Evolutionary conservation across 1,140 invertebrate species (phyloP).

Genomic region (Drosophila nannoptera): DNA sequence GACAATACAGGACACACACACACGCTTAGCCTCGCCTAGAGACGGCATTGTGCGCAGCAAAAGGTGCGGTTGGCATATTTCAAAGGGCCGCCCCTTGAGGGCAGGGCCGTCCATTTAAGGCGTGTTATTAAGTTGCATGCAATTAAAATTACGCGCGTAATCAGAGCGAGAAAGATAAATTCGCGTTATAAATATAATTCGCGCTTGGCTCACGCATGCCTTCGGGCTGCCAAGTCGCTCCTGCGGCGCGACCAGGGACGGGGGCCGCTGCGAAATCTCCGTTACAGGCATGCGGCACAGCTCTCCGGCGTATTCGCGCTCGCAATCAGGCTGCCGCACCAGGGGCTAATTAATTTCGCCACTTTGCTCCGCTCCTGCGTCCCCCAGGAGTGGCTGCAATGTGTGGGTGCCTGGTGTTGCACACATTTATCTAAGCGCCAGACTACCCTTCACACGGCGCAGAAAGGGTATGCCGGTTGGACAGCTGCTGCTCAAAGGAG

Average conservation of each 20-base stretch:
- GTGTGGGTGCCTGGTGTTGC: slow-evolving; percentile 34
- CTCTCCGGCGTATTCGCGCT: slow-evolving; percentile 48
- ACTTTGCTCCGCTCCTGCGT: slow-evolving; percentile 66
- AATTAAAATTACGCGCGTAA: slow-evolving; percentile 77
- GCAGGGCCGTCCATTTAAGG: slow-evolving; percentile 34
- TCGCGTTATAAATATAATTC: slow-evolving; percentile 73
- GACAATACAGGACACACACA: slow-evolving; percentile 23
- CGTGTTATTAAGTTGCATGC: slow-evolving; percentile 72
- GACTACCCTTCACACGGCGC: background rate
- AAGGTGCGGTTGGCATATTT: slow-evolving; percentile 46
- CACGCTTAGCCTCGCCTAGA: background rate
- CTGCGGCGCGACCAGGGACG: background rate
- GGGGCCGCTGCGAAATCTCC: background rate
- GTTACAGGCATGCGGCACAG: slow-evolving; percentile 21
- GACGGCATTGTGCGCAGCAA: slow-evolving; percentile 7
- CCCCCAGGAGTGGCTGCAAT: slow-evolving; percentile 55
- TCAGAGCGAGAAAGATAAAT: slow-evolving; percentile 77
- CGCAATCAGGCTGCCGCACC: slow-evolving; percentile 74
- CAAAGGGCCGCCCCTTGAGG: slow-evolving; percentile 16
- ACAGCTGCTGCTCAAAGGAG: too few relatives aligned
- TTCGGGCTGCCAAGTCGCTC: background rate
- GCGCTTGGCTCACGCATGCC: slow-evolving; percentile 47
- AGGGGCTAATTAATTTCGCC: slow-evolving; percentile 77
- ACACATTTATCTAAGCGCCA: background rate
- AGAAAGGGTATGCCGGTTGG: background rate